phyloP scores from a whole-genome alignment of 2,888 invertebrate genomes.

The Dastarcus helophoroides region DNA sequence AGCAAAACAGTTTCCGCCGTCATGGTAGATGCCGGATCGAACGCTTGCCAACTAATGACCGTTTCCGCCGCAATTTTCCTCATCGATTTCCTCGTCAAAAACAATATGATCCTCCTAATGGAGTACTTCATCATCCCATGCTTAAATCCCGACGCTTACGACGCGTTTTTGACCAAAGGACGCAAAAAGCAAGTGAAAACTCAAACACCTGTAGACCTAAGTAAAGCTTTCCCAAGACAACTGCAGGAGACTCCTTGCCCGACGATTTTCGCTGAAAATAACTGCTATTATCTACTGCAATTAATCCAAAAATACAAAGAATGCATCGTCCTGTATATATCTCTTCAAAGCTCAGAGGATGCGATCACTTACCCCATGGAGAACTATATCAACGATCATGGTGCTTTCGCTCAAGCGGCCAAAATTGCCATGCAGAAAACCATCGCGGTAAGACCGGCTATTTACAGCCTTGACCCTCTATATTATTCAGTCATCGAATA shows the following conservation, averaged over 20 bases:
- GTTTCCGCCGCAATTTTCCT: constrained; percentile 20
- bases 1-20: constrained; percentile 7
- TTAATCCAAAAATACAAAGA: constrained; percentile 4
- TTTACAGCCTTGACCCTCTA: neutral
- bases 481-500: constrained; percentile 8
- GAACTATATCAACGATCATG: constrained; percentile 8
- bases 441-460: constrained; percentile 6
- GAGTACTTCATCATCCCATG: constrained; percentile 23
- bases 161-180: constrained; percentile 7
- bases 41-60: constrained; percentile 18
- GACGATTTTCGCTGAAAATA: no score
- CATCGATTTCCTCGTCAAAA: constrained; percentile 19
- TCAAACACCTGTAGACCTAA: constrained; percentile 1
- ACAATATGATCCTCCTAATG: constrained; percentile 15
- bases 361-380: constrained; percentile 9
- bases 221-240: constrained; percentile 9
- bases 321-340: constrained; percentile 8
- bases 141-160: constrained; percentile 23
- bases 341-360: constrained; percentile 8
- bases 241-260: no score
- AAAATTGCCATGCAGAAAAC: constrained; percentile 7
- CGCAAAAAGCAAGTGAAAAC: constrained; percentile 1
- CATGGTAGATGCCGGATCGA: constrained; percentile 20
- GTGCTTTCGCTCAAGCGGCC: constrained; percentile 8
- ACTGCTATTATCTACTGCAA: neutral